Conservation (phyloP, 23 tunicate genomes). For the Halocynthia aurantium region DNA sequence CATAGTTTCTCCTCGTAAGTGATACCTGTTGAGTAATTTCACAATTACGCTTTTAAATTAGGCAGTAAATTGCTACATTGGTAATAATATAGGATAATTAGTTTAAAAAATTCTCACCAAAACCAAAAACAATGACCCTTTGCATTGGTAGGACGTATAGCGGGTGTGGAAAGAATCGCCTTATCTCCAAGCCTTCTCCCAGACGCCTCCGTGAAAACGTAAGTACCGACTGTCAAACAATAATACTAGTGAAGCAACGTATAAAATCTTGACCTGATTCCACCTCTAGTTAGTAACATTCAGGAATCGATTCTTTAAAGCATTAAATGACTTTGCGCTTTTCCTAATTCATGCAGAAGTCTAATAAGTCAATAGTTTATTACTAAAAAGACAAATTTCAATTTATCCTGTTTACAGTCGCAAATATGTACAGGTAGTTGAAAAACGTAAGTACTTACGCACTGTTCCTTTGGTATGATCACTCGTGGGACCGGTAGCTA, state of each 20-base stretch:
- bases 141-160: constrained; percentile 5
- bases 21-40: constrained; percentile 52
- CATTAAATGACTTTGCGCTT: too few relatives aligned
- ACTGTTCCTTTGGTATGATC: constrained; percentile 53
- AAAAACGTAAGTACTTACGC: constrained; percentile 8
- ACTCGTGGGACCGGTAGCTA: constrained; percentile 52
- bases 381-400: too few relatives aligned
- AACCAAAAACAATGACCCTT: constrained; percentile 50
- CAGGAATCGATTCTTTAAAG: too few relatives aligned
- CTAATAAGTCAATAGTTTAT: too few relatives aligned
- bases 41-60: not conserved
- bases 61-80: not conserved
- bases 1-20: constrained; percentile 75
- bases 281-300: too few relatives aligned
- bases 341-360: too few relatives aligned
- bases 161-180: constrained; percentile 37
- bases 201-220: constrained; percentile 66
- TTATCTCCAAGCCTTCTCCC: constrained; percentile 19
- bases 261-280: too few relatives aligned
- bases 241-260: not conserved
- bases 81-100: not conserved
- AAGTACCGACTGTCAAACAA: constrained; percentile 49
- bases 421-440: not conserved
- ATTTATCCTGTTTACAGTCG: not conserved
- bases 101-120: constrained; percentile 37